Base-by-base conservation (phyloP, 35 echinoderm and acorn worm species). In the Acanthaster planci region DNA sequence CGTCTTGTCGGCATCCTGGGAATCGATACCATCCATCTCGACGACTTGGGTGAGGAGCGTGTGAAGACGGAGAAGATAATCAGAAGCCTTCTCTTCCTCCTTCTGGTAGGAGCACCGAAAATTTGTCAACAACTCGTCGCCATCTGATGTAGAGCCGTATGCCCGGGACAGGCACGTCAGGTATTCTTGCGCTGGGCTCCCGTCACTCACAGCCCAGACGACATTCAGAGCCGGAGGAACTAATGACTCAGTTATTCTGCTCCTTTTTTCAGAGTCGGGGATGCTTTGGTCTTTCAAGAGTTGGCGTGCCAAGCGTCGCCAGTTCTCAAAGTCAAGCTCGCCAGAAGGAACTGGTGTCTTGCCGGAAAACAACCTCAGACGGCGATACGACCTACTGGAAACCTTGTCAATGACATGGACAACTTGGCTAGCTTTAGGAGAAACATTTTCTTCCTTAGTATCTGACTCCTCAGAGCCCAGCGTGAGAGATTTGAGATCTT, bases 291-390 rank as follows among this genome's bases (percentile, higher is more conserved):
- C 90, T 2, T 82, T 77, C 18, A 87, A 7, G 55, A 92, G 78
- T 52, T 92, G 90, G 26, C 77, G 32, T 1, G 90, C 90, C 26
- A 80, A 84, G 23, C 80, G 84, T 5, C 59, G n/a, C 90, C 90
- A 87, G 23, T 77, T 92, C 31, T 81, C 60, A 39, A 81, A 92
- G 44, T 77, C 76, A 18, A 87, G 40, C 80, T 92, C 84, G 39
- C 90, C 90, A 87, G 2, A 77, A 1, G 90, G 84, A 37, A 51
- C 12, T 0, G 90, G 90, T 1, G 52, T 10, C 54, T 77, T 80
- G 30, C 84, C 84, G 0, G 90, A 92, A 40, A 87, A 87, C 4
- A 79, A 53, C 23, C 90, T 38, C 26, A 92, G 84, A 30, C 85
- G 18, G 6, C 90, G 64, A 37, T 82, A 82, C 2, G 21, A 8